phyloP scores from a whole-genome alignment of 2,113 vertebrate genomes.

The Trichechus manatus region DNA sequence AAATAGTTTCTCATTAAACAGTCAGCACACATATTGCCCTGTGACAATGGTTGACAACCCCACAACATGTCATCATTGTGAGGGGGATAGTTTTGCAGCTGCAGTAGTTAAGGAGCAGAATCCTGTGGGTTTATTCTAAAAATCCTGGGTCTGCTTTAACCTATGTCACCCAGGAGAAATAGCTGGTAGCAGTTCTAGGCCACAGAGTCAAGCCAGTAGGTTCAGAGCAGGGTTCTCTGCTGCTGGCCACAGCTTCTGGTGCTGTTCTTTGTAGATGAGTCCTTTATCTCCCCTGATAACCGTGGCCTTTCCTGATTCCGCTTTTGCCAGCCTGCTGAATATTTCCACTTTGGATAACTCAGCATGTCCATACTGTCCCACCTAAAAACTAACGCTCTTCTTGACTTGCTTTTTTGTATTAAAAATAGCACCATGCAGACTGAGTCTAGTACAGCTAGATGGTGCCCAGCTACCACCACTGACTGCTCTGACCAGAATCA shows the following conservation, averaged over 20 bases:
- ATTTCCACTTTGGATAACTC: not conserved
- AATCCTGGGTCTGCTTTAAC: slow-evolving; percentile 48
- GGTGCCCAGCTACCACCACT: too few species aligned
- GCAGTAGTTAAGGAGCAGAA: not conserved
- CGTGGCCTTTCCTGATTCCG: not conserved
- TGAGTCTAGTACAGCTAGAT: too few species aligned
- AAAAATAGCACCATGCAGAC: not conserved
- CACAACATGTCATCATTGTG: too few species aligned
- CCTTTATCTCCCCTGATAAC: not conserved
- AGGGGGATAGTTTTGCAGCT: not conserved
- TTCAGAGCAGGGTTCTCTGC: not conserved
- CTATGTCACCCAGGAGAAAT: not conserved
- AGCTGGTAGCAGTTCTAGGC: not conserved
- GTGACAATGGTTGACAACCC: too few species aligned
- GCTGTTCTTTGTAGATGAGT: not conserved
- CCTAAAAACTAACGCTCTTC: not conserved
- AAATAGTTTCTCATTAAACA: too few species aligned
- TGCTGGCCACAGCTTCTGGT: not conserved
- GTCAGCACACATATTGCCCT: too few species aligned
- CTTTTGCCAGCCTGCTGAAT: not conserved
- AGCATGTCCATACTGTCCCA: not conserved
- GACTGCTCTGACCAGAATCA: too few species aligned
- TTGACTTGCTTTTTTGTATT: not conserved
- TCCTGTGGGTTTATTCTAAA: not conserved
- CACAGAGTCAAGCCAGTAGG: not conserved